Conservation (phyloP, 1,140 invertebrate genomes). For the Trichonephila inaurata region DNA sequence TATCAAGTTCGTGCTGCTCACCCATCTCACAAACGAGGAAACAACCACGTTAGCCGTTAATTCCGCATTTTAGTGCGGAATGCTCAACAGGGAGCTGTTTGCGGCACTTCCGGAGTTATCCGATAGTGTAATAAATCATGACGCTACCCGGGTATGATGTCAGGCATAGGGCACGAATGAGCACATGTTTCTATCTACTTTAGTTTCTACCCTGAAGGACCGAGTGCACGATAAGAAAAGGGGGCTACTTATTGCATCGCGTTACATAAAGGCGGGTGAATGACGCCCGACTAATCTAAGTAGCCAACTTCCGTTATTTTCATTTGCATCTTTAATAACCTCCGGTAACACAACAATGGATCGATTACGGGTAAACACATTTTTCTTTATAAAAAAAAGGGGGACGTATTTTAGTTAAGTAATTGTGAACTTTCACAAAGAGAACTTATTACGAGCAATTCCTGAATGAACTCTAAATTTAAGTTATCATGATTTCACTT, state of each 20-base stretch:
- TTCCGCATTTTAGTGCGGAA: conserved; percentile 27
- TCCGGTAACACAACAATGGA: background rate
- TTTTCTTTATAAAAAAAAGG: background rate
- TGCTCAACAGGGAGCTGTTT: conserved; percentile 51
- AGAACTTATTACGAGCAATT: too few species aligned
- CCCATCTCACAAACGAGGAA: conserved; percentile 21
- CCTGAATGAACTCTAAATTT: too few species aligned
- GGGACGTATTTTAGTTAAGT: too few species aligned
- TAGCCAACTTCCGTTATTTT: conserved; percentile 3
- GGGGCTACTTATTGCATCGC: background rate
- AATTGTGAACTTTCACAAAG: too few species aligned
- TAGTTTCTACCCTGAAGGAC: background rate
- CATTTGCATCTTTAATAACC: conserved; percentile 17
- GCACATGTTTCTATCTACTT: conserved; percentile 22
- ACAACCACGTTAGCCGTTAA: conserved; percentile 39
- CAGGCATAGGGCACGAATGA: background rate
- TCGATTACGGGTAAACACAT: background rate
- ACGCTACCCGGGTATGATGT: conserved; percentile 18
- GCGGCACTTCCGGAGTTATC: conserved; percentile 42
- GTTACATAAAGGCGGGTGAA: background rate
- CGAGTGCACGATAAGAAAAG: background rate
- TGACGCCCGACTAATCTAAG: conserved; percentile 10
- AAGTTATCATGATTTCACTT: too few species aligned
- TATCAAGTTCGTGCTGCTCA: conserved; percentile 5
- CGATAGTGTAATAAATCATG: conserved; percentile 50